phyloP scores from a whole-genome alignment of 2,113 vertebrate species.

The Hyperoodon ampullatus region DNA sequence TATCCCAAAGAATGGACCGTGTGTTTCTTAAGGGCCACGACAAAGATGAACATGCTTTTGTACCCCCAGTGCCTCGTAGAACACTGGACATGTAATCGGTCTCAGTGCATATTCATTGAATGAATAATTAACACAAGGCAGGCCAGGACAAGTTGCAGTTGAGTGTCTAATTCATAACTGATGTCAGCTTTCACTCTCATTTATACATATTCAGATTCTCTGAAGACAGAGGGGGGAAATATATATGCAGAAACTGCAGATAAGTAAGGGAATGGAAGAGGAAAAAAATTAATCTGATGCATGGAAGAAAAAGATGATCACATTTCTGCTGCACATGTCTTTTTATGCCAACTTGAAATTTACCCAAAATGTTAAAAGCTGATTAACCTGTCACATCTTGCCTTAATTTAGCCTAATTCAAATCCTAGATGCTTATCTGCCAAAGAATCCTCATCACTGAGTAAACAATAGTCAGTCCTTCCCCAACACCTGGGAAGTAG shows the following conservation, averaged over 20 bases:
- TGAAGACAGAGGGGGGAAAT: neutral
- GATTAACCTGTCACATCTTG: conserved; percentile 47
- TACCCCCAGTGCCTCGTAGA: neutral
- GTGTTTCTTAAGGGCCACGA: neutral
- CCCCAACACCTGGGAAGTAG: neutral
- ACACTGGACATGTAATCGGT: neutral
- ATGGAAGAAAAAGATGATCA: neutral
- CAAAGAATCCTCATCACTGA: neutral
- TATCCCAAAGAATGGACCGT: neutral
- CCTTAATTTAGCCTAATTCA: conserved; percentile 30
- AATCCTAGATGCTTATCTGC: neutral
- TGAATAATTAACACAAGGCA: conserved; percentile 40
- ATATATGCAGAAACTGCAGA: neutral
- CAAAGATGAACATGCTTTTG: neutral
- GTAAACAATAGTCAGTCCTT: neutral
- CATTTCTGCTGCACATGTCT: conserved; percentile 24
- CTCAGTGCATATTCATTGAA: neutral
- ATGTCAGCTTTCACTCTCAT: neutral
- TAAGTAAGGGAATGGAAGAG: neutral
- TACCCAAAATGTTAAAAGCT: conserved; percentile 43
- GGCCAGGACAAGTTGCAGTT: neutral
- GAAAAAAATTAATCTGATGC: neutral
- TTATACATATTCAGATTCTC: neutral
- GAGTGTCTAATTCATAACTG: neutral
- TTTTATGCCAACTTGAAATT: conserved; percentile 54